These are phyloP conservation scores for Monopis laevigella DNA, from an alignment of 2,888 invertebrate genomes.

Conservation along the genomic window DNA sequence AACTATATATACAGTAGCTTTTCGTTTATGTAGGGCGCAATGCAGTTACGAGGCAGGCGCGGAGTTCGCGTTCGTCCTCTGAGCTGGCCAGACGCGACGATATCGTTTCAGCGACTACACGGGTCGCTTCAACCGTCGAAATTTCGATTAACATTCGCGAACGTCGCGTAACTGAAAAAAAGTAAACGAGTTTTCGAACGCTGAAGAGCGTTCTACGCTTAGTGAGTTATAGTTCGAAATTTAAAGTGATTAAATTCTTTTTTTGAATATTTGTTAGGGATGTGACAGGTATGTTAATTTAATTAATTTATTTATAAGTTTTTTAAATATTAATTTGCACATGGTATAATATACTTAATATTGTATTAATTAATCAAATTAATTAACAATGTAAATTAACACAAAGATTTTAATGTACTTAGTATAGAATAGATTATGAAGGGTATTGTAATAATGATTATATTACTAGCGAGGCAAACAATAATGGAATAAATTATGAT, in stretches of 20 bases:
- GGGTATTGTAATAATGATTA: no score
- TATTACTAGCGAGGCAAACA: constrained; percentile 1
- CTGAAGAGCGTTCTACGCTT: not conserved
- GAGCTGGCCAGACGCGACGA: constrained; percentile 46
- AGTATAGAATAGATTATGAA: no score
- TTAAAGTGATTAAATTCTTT: not conserved
- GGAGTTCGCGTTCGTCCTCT: constrained; percentile 18
- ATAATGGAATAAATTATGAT: constrained; percentile 10
- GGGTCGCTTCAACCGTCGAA: constrained; percentile 23
- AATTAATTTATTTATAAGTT: not conserved
- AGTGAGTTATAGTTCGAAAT: constrained; percentile 2
- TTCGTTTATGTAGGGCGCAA: constrained; percentile 35
- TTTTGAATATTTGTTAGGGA: not conserved
- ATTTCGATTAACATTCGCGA: constrained; percentile 6
- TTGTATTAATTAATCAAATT: no score
- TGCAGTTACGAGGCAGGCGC: constrained; percentile 48
- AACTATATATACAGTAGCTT: constrained; percentile 20
- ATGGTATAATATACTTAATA: no score
- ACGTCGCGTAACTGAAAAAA: constrained; percentile 5
- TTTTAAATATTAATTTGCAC: no score
- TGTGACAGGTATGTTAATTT: constrained; percentile 1
- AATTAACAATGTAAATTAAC: no score
- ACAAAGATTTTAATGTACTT: no score
- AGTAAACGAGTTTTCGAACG: not conserved
- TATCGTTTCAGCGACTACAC: constrained; percentile 49